These are phyloP conservation scores for Prietella phreatophila DNA, from an alignment of 2,113 vertebrate species.

Conservation along the genomic window DNA sequence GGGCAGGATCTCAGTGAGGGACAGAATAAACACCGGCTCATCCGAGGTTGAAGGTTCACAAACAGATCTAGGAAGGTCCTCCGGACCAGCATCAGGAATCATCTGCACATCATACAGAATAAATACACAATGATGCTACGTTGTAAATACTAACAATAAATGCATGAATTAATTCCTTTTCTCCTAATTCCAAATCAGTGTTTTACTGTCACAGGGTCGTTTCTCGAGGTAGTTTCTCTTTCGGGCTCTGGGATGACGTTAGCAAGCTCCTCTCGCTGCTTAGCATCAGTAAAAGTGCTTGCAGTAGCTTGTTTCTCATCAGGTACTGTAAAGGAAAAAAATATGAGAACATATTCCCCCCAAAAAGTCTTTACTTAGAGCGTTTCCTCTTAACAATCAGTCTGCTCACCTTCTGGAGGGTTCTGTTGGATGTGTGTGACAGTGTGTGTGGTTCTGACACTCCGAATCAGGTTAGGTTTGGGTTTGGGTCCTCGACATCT, in stretches of 20 bases:
- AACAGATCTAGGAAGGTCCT: not conserved
- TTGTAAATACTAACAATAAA: not conserved
- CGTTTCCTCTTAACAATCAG: not conserved
- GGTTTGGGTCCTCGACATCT: constrained; percentile 56
- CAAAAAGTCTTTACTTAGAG: not conserved
- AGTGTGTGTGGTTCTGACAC: not conserved
- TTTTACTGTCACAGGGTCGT: constrained; percentile 10
- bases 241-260: not conserved
- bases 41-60: constrained; percentile 37
- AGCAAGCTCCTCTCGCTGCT: constrained; percentile 38
- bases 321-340: not conserved
- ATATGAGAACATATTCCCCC: not conserved
- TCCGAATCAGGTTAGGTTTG: constrained; percentile 60
- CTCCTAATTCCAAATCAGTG: not conserved
- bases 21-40: constrained; percentile 69
- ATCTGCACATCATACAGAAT: not conserved
- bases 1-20: constrained; percentile 68
- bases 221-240: no score
- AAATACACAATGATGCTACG: not conserved
- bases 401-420: constrained; percentile 3
- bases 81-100: constrained; percentile 4
- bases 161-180: not conserved
- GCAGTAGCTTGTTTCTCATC: not conserved
- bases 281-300: not conserved
- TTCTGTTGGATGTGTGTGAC: not conserved